These are phyloP conservation scores for Leucania comma DNA, from an alignment of 2,888 invertebrate species.

Conservation along the genomic window DNA sequence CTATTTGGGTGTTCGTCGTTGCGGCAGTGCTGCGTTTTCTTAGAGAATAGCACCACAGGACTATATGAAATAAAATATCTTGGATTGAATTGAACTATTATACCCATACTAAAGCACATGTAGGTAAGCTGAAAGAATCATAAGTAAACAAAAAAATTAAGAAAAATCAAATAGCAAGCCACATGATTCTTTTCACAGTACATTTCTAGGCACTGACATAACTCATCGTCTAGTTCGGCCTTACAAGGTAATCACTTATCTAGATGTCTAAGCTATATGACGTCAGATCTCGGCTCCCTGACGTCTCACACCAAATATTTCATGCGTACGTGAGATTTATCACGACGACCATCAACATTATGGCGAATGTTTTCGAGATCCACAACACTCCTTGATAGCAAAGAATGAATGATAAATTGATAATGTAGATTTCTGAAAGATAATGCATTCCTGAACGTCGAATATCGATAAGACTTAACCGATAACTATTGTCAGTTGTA, in stretches of 20 bases:
- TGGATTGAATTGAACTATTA: no score
- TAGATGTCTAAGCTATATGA: slow-evolving; percentile 43
- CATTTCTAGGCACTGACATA: slow-evolving; percentile 13
- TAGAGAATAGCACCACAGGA: no score
- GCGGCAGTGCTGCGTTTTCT: no score
- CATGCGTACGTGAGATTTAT: slow-evolving; percentile 61
- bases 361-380: slow-evolving; percentile 29
- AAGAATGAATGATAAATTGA: slow-evolving; percentile 27
- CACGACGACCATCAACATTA: slow-evolving; percentile 35
- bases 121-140: no score
- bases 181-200: background rate
- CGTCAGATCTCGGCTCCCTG: slow-evolving; percentile 32
- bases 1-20: no score
- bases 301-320: slow-evolving; percentile 46
- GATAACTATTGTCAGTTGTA: slow-evolving; percentile 23
- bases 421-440: slow-evolving; percentile 33
- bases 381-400: slow-evolving; percentile 12
- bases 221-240: slow-evolving; percentile 34
- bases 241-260: slow-evolving; percentile 46
- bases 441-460: slow-evolving; percentile 36
- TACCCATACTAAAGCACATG: no score
- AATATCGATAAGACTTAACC: slow-evolving; percentile 33
- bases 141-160: background rate
- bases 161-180: background rate
- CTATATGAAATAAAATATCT: no score